Conservation (phyloP, 1,140 invertebrate species). For the Caenorhabditis elegans region WBcel235 BX284603.4:6154001-6154500, state of each 20-base stretch:
- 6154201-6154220: constrained; percentile 41
- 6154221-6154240: constrained; percentile 41
- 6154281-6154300: neutral
- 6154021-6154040: too few species aligned
- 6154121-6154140: constrained; percentile 17
- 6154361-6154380: too few species aligned
- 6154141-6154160: constrained; percentile 32
- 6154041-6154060: too few species aligned
- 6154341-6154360: too few species aligned
- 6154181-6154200: constrained; percentile 40
- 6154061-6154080: too few species aligned
- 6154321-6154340: too few species aligned
- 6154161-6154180: constrained; percentile 36
- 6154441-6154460: neutral
- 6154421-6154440: constrained; percentile 37
- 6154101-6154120: neutral
- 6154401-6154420: constrained; percentile 36
- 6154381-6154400: too few species aligned
- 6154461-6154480: neutral
- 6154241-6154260: constrained; percentile 25
- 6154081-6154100: too few species aligned
- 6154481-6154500: neutral
- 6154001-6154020: too few species aligned
- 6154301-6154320: too few species aligned
- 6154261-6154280: neutral